Conservation (phyloP, 2,797 vertebrate genomes). For the Steatocranus sp. region DNA sequence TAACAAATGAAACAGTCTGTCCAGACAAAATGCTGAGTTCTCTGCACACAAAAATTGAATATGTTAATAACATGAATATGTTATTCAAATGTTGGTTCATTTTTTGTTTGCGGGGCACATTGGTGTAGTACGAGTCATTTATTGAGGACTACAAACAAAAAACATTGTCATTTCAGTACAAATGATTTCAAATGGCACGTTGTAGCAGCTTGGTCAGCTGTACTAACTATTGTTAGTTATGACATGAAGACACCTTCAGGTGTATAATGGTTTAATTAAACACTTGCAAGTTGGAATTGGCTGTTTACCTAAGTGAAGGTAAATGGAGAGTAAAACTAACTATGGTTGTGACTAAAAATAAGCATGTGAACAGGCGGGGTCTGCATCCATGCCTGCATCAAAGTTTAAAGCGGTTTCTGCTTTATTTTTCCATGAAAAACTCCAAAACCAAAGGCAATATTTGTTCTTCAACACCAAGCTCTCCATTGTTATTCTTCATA, state of each 20-base stretch:
- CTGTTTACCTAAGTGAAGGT: not conserved
- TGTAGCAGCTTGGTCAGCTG: not conserved
- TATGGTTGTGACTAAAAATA: not conserved
- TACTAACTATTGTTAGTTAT: not conserved
- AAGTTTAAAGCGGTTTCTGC: not conserved
- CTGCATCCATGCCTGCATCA: not conserved
- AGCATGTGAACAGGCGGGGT: not conserved
- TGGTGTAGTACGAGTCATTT: not conserved
- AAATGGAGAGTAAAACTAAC: conserved; percentile 8
- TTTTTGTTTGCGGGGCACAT: not conserved
- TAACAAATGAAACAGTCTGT: not conserved
- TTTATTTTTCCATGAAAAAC: not conserved
- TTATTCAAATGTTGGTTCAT: fast-evolving
- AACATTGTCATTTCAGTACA: not conserved
- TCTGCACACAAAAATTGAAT: fast-evolving
- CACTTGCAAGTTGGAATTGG: conserved; percentile 14
- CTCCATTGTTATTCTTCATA: not conserved
- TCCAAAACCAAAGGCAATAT: not conserved
- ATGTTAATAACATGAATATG: not conserved
- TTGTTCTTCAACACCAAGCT: not conserved
- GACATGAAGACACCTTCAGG: not conserved
- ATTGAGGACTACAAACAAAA: not conserved
- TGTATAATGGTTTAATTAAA: conserved; percentile 46
- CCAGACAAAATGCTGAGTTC: not conserved
- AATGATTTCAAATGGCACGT: not conserved